Evolutionary conservation across 2,797 vertebrate genomes (phyloP), one percentile per base, ranked within the genome.

Genomic region (Luscinia luscinia): DNA sequence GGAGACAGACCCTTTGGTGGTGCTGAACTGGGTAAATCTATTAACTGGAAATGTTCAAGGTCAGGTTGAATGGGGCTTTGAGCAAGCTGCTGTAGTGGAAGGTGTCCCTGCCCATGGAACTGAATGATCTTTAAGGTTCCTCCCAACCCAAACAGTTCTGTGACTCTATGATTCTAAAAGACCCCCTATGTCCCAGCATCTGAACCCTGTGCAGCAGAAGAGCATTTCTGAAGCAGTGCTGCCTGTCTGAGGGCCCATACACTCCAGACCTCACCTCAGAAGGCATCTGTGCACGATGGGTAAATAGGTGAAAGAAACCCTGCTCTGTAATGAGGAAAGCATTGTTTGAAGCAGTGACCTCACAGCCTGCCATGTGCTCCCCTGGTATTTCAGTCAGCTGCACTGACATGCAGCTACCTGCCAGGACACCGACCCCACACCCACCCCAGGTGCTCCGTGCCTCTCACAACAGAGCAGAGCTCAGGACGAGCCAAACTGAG

Each of bases 361-460:
- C 48, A 22, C 30, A 67, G 46, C 27, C 80, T 43, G 49, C 67
- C 43, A 4, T 5, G 34, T 14, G 70, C 64, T 93, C 61, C 1
- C 1, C 1, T 9, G 52, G 75, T 20, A 34, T 85, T 93, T 48
- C 62, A 69, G 52, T 28, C 81, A 62, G 86, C 48, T 73, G 77
- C 57, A 23, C 34, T 1, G n/a, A 46, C 82, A 51, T 74, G 85
- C 76, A 57, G 90, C 48, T 24, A 57, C 76, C 79, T 8, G 10
- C 64, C 0, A 0, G 74, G 77, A 72, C 77, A 84, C 30, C 0
- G 2, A 38, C 40, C 57, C 48, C 1, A 0, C 1, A 1, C 38
- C 73, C 62, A 78, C 75, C 64, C 75, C 0, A 2, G 15, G 70
- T 7, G 59, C 70, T 67, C 12, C 2, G 13, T 84, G 77, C 66